Evolutionary conservation across 2,113 vertebrate genomes (phyloP).

Genomic region (Merops nubicus): DNA sequence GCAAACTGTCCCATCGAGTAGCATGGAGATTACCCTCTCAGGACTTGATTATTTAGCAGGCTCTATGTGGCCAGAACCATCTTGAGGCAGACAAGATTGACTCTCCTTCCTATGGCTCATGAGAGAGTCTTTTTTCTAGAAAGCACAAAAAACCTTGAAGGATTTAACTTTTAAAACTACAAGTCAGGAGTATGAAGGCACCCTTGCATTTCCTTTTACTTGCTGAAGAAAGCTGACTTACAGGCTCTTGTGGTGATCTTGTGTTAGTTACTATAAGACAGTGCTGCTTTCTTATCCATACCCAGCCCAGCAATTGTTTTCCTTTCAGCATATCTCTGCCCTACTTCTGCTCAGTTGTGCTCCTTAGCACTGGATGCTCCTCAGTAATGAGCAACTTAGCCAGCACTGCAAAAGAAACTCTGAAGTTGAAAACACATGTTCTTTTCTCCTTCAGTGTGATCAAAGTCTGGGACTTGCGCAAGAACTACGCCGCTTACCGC

Average conservation of each 20-base stretch:
- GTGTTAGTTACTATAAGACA: not conserved
- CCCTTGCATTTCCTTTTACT: not conserved
- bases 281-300: not conserved
- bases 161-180: not conserved
- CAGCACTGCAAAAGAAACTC: not conserved
- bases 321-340: not conserved
- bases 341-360: not conserved
- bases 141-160: not conserved
- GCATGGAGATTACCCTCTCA: not conserved
- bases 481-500: conserved; percentile 84
- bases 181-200: not conserved
- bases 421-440: not conserved
- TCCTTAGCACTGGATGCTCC: not conserved
- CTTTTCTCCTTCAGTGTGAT: conserved; percentile 81
- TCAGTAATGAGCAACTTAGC: not conserved
- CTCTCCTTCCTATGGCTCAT: rapidly evolving
- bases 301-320: not conserved
- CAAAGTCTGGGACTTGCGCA: conserved; percentile 96
- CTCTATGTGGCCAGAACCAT: not conserved
- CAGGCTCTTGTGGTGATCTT: not conserved
- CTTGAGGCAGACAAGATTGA: not conserved
- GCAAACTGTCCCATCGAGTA: not conserved
- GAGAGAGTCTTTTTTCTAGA: not conserved
- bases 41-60: not conserved
- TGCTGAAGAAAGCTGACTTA: not conserved